These are phyloP conservation scores for Drosophila watanabei DNA, from an alignment of 1,140 invertebrate species.

Conservation along the genomic window DNA sequence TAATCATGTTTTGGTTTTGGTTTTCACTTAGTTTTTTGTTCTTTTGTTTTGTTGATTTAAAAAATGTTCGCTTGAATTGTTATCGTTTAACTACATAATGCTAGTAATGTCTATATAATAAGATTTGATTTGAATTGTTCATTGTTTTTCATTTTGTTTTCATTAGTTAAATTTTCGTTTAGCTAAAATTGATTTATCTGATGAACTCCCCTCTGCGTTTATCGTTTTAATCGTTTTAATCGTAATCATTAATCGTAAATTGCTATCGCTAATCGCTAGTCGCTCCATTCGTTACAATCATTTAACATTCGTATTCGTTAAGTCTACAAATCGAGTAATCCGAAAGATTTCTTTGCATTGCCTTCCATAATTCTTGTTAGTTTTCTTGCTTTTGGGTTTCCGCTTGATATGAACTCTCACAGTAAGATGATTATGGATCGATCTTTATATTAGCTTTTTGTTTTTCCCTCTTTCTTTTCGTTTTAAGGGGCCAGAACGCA, in stretches of 20 bases:
- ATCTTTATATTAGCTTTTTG: constrained; percentile 13
- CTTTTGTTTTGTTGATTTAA: constrained; percentile 47
- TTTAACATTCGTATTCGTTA: constrained; percentile 46
- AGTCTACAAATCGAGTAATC: constrained; percentile 73
- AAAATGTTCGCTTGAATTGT: constrained; percentile 60
- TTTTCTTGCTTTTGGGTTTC: constrained; percentile 33
- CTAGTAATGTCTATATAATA: constrained; percentile 72
- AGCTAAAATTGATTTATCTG: constrained; percentile 56
- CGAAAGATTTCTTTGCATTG: constrained; percentile 48
- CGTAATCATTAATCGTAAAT: constrained; percentile 28
- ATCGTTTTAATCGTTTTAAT: constrained; percentile 41
- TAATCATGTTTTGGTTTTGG: constrained; percentile 48
- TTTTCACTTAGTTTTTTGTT: constrained; percentile 27
- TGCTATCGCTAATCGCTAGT: constrained; percentile 12
- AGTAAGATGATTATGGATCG: constrained; percentile 56
- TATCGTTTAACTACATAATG: constrained; percentile 76
- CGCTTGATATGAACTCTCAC: constrained; percentile 79
- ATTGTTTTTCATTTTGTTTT: constrained; percentile 58
- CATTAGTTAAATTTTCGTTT: constrained; percentile 47
- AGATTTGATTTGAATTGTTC: constrained; percentile 80
- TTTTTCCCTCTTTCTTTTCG: constrained; percentile 19
- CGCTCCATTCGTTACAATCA: constrained; percentile 44
- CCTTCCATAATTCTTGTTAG: constrained; percentile 22
- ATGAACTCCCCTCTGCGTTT: constrained; percentile 38
- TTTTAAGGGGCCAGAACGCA: constrained; percentile 34